These are phyloP conservation scores for Acromyrmex charruanus DNA, from an alignment of 1,140 invertebrate species.

Conservation along the genomic window DNA sequence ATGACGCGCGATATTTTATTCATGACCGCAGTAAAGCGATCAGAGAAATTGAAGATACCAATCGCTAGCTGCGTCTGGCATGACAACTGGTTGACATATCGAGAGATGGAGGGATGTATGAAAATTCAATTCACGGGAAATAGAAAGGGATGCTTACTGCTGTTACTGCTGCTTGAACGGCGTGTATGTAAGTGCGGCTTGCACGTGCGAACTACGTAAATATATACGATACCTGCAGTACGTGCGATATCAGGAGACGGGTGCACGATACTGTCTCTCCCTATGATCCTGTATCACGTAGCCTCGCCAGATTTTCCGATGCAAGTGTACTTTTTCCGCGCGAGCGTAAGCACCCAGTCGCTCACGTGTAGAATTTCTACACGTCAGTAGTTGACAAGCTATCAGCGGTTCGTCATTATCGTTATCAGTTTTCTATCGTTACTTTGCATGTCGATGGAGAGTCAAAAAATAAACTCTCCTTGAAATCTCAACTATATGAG, in stretches of 20 bases:
- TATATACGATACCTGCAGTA: slow-evolving; percentile 29
- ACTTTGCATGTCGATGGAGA: background rate
- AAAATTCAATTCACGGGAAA: slow-evolving; percentile 67
- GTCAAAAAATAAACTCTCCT: background rate
- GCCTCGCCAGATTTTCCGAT: slow-evolving; percentile 35
- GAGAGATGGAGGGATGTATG: slow-evolving; percentile 47
- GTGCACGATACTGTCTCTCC: slow-evolving; percentile 26
- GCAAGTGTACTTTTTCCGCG: slow-evolving; percentile 28
- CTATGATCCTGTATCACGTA: slow-evolving; percentile 44
- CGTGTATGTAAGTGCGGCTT: slow-evolving; percentile 31
- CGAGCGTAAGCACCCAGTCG: background rate
- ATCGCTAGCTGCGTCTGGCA: slow-evolving; percentile 20
- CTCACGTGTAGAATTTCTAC: slow-evolving; percentile 34
- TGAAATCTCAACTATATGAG: background rate
- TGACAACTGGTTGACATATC: slow-evolving; percentile 55
- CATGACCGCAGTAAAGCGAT: slow-evolving; percentile 60
- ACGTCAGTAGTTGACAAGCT: slow-evolving; percentile 15
- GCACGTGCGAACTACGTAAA: slow-evolving; percentile 51
- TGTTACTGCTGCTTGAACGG: background rate
- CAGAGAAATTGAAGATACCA: slow-evolving; percentile 65
- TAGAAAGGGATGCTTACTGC: slow-evolving; percentile 9
- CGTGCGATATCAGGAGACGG: slow-evolving; percentile 42
- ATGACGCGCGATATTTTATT: slow-evolving; percentile 70
- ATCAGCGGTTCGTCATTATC: slow-evolving; percentile 40
- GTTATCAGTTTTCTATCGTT: slow-evolving; percentile 41